Conservation (phyloP, 2,113 vertebrate species). For the Pollimyrus isidori region DNA sequence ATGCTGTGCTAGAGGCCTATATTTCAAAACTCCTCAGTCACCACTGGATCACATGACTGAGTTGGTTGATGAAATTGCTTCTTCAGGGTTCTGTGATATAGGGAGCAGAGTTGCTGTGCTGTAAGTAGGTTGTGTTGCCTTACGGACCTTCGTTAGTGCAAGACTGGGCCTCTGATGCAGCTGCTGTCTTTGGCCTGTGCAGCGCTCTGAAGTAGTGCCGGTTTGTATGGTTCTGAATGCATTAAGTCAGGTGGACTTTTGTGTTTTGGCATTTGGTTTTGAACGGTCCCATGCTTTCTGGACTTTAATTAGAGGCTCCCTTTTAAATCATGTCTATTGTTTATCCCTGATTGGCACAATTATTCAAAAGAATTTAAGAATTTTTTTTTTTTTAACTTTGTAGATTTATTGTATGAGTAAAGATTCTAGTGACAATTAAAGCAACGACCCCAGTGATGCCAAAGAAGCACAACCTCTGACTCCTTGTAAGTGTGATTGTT, state of each 20-base stretch:
- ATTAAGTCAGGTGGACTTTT: background rate
- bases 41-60: conserved; percentile 26
- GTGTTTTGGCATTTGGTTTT: background rate
- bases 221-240: background rate
- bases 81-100: background rate
- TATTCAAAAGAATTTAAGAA: too few species aligned
- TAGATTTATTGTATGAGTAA: background rate
- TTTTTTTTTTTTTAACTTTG: background rate
- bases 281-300: too few species aligned
- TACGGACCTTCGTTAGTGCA: background rate
- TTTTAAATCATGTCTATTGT: too few species aligned
- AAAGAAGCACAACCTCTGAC: background rate
- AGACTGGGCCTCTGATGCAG: background rate
- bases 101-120: background rate
- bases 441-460: background rate
- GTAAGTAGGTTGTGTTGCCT: background rate
- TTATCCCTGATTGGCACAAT: too few species aligned
- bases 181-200: background rate
- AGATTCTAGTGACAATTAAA: background rate
- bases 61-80: conserved; percentile 13
- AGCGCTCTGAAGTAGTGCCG: background rate
- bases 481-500: background rate
- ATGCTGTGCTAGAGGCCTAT: conserved; percentile 49
- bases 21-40: conserved; percentile 23
- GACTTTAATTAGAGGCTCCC: too few species aligned